These are phyloP conservation scores for Chauna torquata DNA, from an alignment of 2,113 vertebrate species.

Conservation along the genomic window DNA sequence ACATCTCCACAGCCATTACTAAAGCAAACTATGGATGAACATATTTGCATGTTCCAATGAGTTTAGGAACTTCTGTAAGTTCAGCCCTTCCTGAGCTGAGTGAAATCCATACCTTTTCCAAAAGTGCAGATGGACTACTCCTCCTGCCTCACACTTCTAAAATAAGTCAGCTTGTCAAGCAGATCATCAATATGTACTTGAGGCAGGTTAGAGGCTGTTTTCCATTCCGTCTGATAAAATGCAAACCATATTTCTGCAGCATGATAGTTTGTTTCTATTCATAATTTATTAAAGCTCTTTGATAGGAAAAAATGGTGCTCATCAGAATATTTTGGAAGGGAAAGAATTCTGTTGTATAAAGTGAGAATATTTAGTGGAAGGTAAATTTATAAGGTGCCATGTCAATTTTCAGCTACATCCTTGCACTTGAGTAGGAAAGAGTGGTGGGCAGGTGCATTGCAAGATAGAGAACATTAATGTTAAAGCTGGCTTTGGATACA, in stretches of 20 bases:
- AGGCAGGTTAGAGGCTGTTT: neutral
- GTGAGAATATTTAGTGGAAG: too few relatives aligned
- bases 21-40: neutral
- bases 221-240: neutral
- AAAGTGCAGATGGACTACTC: neutral
- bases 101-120: neutral
- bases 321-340: neutral
- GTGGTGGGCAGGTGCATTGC: neutral
- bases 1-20: neutral
- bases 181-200: neutral
- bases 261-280: neutral
- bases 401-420: neutral
- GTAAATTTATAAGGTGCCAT: neutral
- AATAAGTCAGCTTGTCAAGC: neutral
- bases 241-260: neutral
- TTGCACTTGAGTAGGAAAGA: neutral
- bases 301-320: neutral
- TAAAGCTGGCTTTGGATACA: neutral
- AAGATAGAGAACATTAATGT: neutral
- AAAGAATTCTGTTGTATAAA: neutral
- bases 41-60: neutral
- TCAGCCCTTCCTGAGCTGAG: neutral
- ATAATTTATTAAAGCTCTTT: neutral
- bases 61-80: neutral
- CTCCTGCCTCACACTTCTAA: neutral